Evolutionary conservation across 2,113 vertebrate genomes (phyloP).

Genomic region (Ranitomeya imitator): DNA sequence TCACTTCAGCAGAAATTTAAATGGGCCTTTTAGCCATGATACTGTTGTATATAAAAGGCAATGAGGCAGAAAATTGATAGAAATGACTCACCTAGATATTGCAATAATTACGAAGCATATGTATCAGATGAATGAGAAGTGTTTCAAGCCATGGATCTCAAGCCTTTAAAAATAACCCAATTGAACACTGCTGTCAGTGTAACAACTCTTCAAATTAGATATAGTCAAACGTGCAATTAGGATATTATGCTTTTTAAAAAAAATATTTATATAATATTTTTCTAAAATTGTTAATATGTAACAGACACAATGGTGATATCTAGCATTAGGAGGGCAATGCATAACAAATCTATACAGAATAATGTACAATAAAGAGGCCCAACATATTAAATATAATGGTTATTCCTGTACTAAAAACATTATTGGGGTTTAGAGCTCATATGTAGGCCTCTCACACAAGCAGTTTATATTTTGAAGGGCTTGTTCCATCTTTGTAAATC

Average conservation of each 20-base stretch:
- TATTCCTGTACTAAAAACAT: no score
- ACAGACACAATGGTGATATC: no score
- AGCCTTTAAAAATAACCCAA: slow-evolving; percentile 11
- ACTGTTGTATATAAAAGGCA: slow-evolving; percentile 32
- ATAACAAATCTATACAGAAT: no score
- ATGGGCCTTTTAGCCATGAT: not conserved
- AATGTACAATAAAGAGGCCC: no score
- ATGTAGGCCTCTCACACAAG: no score
- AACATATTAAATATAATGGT: no score
- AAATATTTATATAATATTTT: no score
- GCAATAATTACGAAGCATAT: slow-evolving; percentile 13
- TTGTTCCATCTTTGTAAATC: no score
- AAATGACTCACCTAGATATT: slow-evolving; percentile 33
- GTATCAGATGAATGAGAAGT: slow-evolving; percentile 17
- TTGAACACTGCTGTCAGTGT: not conserved
- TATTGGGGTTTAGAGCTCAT: no score
- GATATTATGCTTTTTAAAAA: not conserved
- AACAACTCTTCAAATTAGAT: not conserved
- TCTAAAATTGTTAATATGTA: no score
- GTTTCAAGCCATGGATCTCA: not conserved
- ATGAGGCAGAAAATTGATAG: slow-evolving; percentile 41
- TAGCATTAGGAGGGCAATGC: no score
- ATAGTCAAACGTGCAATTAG: not conserved
- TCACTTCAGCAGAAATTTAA: slow-evolving; percentile 19
- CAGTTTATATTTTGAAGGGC: no score